phyloP scores from a whole-genome alignment of 2,888 invertebrate species.

The Gandaritis pyraliata region DNA sequence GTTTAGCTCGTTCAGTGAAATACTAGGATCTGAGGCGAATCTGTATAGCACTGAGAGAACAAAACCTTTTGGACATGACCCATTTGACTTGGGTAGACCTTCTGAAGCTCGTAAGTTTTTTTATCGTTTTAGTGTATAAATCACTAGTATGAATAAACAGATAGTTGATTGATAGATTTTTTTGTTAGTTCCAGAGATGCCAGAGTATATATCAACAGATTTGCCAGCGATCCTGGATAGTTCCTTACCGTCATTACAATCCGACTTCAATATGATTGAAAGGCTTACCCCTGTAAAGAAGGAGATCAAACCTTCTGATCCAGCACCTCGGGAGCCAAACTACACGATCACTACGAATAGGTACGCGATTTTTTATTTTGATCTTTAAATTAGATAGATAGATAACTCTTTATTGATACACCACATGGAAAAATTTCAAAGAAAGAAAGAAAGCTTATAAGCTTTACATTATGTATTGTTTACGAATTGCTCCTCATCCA shows the following conservation, averaged over 20 bases:
- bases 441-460: too few species aligned
- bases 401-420: too few species aligned
- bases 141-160: too few species aligned
- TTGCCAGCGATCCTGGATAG: slow-evolving; percentile 59
- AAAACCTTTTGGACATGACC: slow-evolving; percentile 27
- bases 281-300: slow-evolving; percentile 64
- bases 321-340: slow-evolving; percentile 59
- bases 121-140: too few species aligned
- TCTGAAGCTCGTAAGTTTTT: slow-evolving; percentile 24
- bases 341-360: slow-evolving; percentile 73
- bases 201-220: slow-evolving; percentile 42
- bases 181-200: slow-evolving; percentile 26
- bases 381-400: too few species aligned
- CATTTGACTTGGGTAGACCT: slow-evolving; percentile 23
- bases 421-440: too few species aligned
- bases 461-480: too few species aligned
- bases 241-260: slow-evolving; percentile 29
- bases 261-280: slow-evolving; percentile 66
- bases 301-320: slow-evolving; percentile 61
- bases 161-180: background rate
- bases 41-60: slow-evolving; percentile 16
- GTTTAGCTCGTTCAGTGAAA: slow-evolving; percentile 21
- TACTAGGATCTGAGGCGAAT: slow-evolving; percentile 17
- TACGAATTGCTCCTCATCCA: too few species aligned
- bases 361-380: slow-evolving; percentile 43